Percentiles rank a stretch among this genome's conserved stretches.
phyloP scores from a whole-genome alignment of 2,113 vertebrate species.

The Hemiscyllium ocellatum region DNA sequence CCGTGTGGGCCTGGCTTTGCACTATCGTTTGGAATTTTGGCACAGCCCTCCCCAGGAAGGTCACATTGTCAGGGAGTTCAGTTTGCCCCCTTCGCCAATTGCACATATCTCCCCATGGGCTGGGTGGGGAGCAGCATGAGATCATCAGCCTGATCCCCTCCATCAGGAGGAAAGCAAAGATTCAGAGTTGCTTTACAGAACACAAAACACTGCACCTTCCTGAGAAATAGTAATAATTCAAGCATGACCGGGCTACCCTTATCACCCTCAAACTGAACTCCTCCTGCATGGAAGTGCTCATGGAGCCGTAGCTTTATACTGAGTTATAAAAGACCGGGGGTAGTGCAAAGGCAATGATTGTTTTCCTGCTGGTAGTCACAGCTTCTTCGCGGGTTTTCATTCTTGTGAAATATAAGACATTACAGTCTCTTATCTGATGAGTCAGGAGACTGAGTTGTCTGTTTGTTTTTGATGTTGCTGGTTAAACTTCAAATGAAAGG shows the following conservation, averaged over 20 bases:
- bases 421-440: not conserved
- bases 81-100: not conserved
- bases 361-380: not conserved
- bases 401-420: not conserved
- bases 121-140: not conserved
- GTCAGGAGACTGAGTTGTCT: not conserved
- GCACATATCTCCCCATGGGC: not conserved
- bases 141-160: not conserved
- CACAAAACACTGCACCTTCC: not conserved
- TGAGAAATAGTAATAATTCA: not conserved
- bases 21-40: not conserved
- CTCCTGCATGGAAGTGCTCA: not conserved
- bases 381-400: not conserved
- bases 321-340: not conserved
- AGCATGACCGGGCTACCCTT: too few species aligned
- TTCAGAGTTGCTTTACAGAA: not conserved
- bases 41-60: not conserved
- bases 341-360: not conserved
- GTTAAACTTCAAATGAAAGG: not conserved
- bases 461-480: not conserved
- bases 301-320: not conserved
- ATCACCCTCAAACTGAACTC: not conserved
- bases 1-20: too few species aligned
- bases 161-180: not conserved
- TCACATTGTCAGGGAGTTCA: not conserved